phyloP scores from a whole-genome alignment of 2,113 vertebrate species.

The Aegithalos caudatus region DNA sequence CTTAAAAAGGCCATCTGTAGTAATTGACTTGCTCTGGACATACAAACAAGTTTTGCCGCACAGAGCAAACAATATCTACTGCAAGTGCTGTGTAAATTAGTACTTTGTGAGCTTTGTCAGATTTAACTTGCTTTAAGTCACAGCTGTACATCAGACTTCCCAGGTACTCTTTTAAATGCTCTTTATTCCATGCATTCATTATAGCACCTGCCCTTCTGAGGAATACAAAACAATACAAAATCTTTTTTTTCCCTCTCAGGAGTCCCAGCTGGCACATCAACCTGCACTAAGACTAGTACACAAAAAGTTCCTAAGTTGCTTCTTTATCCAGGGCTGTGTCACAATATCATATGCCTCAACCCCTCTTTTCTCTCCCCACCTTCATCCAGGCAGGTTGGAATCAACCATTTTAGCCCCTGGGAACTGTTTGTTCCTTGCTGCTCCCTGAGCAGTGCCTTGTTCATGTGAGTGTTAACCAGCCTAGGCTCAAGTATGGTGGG shows the following conservation, averaged over 20 bases:
- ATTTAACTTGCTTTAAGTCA: not conserved
- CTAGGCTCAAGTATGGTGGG: not conserved
- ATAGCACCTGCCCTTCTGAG: not conserved
- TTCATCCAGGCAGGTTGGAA: not conserved
- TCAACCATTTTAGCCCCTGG: not conserved
- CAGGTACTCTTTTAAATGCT: not conserved
- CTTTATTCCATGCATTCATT: not conserved
- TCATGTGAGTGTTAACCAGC: not conserved
- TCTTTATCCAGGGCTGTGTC: not conserved
- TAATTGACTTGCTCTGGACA: not conserved
- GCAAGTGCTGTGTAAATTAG: not conserved
- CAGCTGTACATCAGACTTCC: not conserved
- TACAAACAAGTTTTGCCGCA: not conserved
- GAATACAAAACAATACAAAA: not conserved
- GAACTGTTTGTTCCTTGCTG: not conserved
- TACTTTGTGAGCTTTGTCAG: not conserved
- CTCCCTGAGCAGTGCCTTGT: not conserved
- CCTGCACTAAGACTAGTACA: not conserved
- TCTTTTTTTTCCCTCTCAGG: not conserved
- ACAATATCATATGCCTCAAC: not conserved
- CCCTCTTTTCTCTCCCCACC: not conserved
- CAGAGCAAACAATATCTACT: not conserved
- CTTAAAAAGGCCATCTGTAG: conserved; percentile 14
- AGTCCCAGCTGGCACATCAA: not conserved
- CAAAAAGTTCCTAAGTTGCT: not conserved